Conservation (phyloP, 1,140 invertebrate species). For the Heterodera carotae region DNA sequence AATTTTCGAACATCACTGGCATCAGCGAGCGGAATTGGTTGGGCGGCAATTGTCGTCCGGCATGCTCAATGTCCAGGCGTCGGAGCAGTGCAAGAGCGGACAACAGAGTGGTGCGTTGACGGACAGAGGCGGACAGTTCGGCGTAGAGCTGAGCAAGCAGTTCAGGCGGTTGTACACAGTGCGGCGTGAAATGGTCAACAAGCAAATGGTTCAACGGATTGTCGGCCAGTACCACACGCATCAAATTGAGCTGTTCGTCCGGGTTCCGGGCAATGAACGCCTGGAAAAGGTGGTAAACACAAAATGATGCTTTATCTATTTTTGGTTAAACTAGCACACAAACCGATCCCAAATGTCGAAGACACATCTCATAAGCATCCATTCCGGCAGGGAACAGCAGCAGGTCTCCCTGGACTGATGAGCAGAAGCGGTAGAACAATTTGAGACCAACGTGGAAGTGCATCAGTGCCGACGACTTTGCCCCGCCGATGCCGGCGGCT, state of each 20-base stretch:
- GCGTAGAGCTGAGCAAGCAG: slow-evolving; percentile 41
- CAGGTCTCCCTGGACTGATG: slow-evolving; percentile 25
- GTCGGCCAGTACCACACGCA: slow-evolving; percentile 43
- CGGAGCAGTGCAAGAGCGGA: slow-evolving; percentile 37
- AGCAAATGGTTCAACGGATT: slow-evolving; percentile 44
- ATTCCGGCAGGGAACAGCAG: slow-evolving; percentile 41
- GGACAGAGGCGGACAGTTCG: slow-evolving; percentile 42
- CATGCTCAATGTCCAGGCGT: slow-evolving; percentile 45
- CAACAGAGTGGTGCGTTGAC: slow-evolving; percentile 33
- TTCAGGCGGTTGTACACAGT: slow-evolving; percentile 36
- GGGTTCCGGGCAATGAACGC: slow-evolving; percentile 41
- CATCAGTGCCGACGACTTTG: too few relatives aligned
- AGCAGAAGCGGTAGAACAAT: slow-evolving; percentile 44
- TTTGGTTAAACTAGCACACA: too few relatives aligned
- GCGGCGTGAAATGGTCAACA: slow-evolving; percentile 43
- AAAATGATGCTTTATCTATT: too few relatives aligned
- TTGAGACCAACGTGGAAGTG: slow-evolving; percentile 28
- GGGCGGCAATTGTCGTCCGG: slow-evolving; percentile 40
- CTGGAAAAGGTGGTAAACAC: slow-evolving; percentile 19
- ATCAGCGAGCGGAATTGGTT: slow-evolving; percentile 47
- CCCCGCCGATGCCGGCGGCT: too few relatives aligned
- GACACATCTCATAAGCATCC: slow-evolving; percentile 34
- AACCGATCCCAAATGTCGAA: slow-evolving; percentile 37
- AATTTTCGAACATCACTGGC: slow-evolving; percentile 53
- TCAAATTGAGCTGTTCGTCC: slow-evolving; percentile 38